phyloP scores from a whole-genome alignment of 2,797 vertebrate genomes.

The Cheirogaleus major region DNA sequence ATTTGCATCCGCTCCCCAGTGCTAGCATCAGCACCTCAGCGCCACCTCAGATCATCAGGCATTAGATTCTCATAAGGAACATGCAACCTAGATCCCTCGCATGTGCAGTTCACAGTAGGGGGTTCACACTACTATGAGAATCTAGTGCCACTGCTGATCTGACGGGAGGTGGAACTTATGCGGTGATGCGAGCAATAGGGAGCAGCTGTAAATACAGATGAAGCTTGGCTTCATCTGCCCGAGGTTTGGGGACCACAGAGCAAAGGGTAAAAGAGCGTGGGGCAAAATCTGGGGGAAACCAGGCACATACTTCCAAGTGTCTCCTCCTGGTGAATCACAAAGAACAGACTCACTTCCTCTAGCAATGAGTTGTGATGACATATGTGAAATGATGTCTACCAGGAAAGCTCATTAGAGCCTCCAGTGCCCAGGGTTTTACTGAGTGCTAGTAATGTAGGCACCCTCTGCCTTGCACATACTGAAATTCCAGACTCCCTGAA shows the following conservation, averaged over 20 bases:
- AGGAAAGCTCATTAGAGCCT: neutral
- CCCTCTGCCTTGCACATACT: neutral
- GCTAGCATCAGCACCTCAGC: too few species aligned
- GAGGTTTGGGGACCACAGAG: too few species aligned
- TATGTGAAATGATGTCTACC: neutral
- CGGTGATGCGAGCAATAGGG: too few species aligned
- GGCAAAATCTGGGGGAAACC: neutral
- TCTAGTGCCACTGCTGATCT: too few species aligned
- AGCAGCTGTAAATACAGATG: too few species aligned
- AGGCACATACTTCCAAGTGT: neutral
- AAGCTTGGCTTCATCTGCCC: too few species aligned
- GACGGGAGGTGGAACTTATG: too few species aligned
- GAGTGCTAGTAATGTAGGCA: neutral
- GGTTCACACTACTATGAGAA: too few species aligned
- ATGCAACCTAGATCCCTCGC: fast-evolving
- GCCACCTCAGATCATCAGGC: too few species aligned
- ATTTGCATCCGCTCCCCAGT: too few species aligned
- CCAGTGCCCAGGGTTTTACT: neutral
- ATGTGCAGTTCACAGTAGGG: too few species aligned
- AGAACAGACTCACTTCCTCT: neutral
- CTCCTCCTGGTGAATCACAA: neutral
- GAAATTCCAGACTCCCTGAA: neutral
- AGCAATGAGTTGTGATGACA: neutral
- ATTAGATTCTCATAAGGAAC: too few species aligned
- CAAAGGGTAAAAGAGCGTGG: neutral